These are phyloP conservation scores for Coenonympha arcania DNA, from an alignment of 2,888 invertebrate genomes.

Conservation along the genomic window DNA sequence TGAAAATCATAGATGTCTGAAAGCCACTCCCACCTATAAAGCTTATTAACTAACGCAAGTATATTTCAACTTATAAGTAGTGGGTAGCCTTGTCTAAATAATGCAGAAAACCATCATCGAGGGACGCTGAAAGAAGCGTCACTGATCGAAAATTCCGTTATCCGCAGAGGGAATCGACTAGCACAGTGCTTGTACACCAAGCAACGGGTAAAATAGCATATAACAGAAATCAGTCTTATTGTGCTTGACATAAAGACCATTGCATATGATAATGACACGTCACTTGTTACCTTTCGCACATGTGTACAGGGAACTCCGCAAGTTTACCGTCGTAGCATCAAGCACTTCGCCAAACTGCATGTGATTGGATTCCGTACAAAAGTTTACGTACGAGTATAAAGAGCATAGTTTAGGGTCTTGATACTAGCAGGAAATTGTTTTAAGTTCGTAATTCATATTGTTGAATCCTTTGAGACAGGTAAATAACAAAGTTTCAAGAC, in stretches of 20 bases:
- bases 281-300: constrained; percentile 28
- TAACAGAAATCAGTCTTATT: constrained; percentile 7
- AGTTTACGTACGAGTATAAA: constrained; percentile 55
- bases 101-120: constrained; percentile 46
- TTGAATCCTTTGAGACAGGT: background rate
- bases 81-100: constrained; percentile 26
- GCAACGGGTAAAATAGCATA: background rate
- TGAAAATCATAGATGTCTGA: no score
- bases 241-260: constrained; percentile 2
- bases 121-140: constrained; percentile 44
- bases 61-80: background rate
- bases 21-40: no score
- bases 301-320: constrained; percentile 37
- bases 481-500: background rate
- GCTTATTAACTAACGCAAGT: background rate
- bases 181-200: constrained; percentile 34
- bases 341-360: constrained; percentile 44
- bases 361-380: constrained; percentile 61
- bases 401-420: constrained; percentile 50
- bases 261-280: background rate
- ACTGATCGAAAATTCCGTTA: constrained; percentile 67
- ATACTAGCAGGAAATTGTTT: constrained; percentile 15
- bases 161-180: constrained; percentile 63
- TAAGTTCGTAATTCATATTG: constrained; percentile 2
- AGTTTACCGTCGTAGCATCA: constrained; percentile 41